Conservation (phyloP, 2,113 vertebrate species). For the human (Homo sapiens) region DNA sequence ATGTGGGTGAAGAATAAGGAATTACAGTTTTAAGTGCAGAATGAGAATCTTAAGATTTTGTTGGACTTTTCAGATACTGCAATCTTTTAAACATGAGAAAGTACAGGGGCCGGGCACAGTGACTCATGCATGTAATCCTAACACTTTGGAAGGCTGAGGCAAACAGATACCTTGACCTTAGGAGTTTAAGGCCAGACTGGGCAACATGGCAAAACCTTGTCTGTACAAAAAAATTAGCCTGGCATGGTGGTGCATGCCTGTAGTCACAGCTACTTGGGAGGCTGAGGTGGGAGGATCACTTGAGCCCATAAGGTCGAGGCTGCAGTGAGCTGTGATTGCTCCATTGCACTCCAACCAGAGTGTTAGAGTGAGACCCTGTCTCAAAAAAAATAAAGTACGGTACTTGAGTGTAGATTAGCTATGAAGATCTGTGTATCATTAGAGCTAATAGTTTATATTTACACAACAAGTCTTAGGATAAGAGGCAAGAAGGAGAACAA, state of each 20-base stretch:
- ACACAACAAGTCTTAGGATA: not conserved
- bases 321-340: not conserved
- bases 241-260: not conserved
- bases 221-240: not conserved
- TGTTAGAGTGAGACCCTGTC: not conserved
- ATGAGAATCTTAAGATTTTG: constrained; percentile 9
- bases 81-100: not conserved
- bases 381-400: not conserved
- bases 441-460: not conserved
- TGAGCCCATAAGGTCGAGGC: not conserved
- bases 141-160: not conserved
- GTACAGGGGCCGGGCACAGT: not conserved
- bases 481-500: not conserved
- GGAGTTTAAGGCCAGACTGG: not conserved
- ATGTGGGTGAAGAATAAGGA: not conserved
- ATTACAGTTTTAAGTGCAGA: not conserved
- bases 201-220: not conserved
- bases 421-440: not conserved
- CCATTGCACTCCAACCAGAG: not conserved
- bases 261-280: not conserved
- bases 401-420: not conserved
- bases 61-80: not conserved
- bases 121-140: not conserved
- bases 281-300: not conserved
- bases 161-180: not conserved